A percentile compares a stretch with the other conserved stretches of the same genome.
phyloP scores from a whole-genome alignment of 2,797 vertebrate species.

The Scleropages formosus region DNA sequence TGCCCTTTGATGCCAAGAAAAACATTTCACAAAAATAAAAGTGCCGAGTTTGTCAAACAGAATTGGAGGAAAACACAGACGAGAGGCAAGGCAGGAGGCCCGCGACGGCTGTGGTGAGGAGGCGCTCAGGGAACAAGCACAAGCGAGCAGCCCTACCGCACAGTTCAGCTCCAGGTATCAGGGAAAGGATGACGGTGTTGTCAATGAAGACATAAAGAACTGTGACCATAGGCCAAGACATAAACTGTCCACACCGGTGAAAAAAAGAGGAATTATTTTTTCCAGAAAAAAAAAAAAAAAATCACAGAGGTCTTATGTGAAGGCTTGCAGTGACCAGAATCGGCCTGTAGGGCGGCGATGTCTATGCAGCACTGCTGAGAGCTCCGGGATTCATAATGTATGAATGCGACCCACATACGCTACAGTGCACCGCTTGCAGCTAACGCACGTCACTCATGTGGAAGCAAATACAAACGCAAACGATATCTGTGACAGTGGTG shows the following conservation, averaged over 20 bases:
- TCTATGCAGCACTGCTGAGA: no score
- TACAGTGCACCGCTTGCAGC: not conserved
- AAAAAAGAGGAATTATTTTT: no score
- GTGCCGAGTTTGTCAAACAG: not conserved
- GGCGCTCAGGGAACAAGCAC: not conserved
- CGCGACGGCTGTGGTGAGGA: not conserved
- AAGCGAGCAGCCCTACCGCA: not conserved
- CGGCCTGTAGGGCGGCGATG: no score
- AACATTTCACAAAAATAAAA: constrained; percentile 29
- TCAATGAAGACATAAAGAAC: no score
- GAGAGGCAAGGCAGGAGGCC: not conserved
- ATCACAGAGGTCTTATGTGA: no score
- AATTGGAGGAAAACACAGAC: not conserved
- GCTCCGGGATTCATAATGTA: no score
- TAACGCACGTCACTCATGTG: not conserved
- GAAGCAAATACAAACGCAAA: not conserved
- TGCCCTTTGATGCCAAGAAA: constrained; percentile 23
- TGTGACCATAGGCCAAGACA: no score
- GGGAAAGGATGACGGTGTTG: not conserved
- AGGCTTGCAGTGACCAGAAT: no score
- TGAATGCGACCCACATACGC: not conserved
- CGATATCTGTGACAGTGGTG: not conserved
- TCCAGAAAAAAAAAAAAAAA: no score
- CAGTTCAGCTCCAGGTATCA: not conserved
- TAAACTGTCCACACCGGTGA: no score